phyloP scores from a whole-genome alignment of 2,888 invertebrate species.

The Ectemnius continuus region DNA sequence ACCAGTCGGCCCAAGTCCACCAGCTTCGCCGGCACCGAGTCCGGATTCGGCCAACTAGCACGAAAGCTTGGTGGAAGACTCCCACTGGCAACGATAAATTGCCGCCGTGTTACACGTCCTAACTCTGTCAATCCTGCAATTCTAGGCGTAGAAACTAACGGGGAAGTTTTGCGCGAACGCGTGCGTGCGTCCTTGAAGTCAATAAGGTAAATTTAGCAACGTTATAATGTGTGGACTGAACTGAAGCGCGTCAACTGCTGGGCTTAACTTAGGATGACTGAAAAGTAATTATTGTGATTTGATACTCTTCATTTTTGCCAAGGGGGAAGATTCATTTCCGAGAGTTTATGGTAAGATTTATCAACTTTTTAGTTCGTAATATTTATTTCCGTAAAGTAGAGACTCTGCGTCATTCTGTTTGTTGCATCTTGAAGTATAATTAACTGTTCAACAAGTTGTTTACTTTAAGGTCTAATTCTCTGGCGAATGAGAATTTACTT shows the following conservation, averaged over 20 bases:
- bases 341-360: too few relatives aligned
- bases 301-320: neutral
- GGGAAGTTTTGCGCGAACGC: conserved; percentile 39
- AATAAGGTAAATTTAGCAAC: neutral
- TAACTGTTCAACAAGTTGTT: too few relatives aligned
- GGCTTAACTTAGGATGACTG: neutral
- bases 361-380: too few relatives aligned
- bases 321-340: too few relatives aligned
- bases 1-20: conserved; percentile 59
- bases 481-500: too few relatives aligned
- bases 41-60: conserved; percentile 68
- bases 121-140: conserved; percentile 67
- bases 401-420: too few relatives aligned
- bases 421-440: too few relatives aligned
- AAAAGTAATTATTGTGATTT: neutral
- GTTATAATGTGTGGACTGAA: neutral
- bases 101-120: conserved; percentile 65
- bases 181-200: neutral
- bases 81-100: conserved; percentile 22
- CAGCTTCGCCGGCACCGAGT: conserved; percentile 69
- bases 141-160: conserved; percentile 38
- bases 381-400: too few relatives aligned
- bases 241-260: neutral
- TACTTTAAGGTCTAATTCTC: too few relatives aligned
- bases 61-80: conserved; percentile 50